These are phyloP conservation scores for Morpho deidamia DNA, from an alignment of 2,888 invertebrate genomes.

Conservation along the genomic window DNA sequence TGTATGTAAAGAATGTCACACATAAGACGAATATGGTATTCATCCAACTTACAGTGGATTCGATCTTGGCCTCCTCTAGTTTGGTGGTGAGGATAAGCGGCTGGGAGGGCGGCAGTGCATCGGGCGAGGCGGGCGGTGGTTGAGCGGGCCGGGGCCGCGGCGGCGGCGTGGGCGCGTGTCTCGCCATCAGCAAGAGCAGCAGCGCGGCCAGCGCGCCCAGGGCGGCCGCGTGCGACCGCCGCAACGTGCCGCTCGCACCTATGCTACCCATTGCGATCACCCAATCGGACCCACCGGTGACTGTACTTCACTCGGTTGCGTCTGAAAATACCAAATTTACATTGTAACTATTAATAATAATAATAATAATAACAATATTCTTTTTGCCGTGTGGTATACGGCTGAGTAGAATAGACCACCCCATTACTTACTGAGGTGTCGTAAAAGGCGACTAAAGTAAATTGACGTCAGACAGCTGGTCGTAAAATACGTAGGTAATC, in stretches of 20 bases:
- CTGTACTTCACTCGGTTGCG: constrained; percentile 11
- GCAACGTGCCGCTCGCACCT: constrained; percentile 46
- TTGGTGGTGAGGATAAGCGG: background rate
- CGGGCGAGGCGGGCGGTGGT: constrained; percentile 17
- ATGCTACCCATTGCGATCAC: constrained; percentile 28
- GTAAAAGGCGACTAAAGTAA: no score
- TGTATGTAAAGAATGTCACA: no score
- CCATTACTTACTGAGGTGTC: no score
- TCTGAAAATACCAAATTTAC: constrained; percentile 1
- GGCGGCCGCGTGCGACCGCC: constrained; percentile 51
- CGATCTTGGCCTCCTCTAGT: background rate
- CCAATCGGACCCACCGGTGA: constrained; percentile 16
- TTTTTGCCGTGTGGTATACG: no score
- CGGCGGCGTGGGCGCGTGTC: constrained; percentile 39
- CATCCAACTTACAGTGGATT: background rate
- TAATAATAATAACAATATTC: no score
- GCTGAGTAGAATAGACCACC: no score
- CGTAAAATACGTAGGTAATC: no score
- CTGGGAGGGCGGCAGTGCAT: constrained; percentile 52
- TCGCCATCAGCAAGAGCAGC: constrained; percentile 59
- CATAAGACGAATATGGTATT: no score
- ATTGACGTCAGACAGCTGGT: no score
- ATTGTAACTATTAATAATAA: no score
- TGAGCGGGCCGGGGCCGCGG: constrained; percentile 19
- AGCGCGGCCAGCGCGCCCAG: constrained; percentile 47